A percentile compares a stretch with the other conserved stretches of the same genome.
These are phyloP conservation scores for Donacobius atricapilla DNA, from an alignment of 2,113 vertebrate genomes.

Conservation along the genomic window DNA sequence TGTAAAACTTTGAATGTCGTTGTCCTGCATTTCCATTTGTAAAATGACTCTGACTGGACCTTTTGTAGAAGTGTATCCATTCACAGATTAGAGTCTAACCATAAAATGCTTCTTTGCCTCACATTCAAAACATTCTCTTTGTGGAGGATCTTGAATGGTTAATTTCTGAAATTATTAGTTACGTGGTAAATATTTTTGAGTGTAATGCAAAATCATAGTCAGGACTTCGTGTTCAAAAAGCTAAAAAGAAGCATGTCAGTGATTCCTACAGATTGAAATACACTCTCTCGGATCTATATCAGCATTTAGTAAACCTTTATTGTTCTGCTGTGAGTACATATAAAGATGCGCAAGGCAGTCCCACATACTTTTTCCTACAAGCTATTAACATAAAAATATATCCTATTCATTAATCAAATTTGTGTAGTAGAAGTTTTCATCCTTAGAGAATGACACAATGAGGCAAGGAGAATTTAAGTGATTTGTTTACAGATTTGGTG, in stretches of 20 bases:
- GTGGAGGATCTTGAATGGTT: neutral
- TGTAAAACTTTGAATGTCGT: neutral
- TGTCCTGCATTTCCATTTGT: neutral
- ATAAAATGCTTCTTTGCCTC: neutral
- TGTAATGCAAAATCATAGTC: neutral
- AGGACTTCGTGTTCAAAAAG: neutral
- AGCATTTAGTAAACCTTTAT: neutral
- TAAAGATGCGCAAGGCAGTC: neutral
- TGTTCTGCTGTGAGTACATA: neutral
- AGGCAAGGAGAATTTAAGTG: neutral
- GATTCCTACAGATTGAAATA: neutral
- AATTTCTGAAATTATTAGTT: neutral
- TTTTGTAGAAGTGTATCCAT: neutral
- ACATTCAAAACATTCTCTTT: neutral
- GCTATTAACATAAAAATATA: neutral
- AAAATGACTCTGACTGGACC: neutral
- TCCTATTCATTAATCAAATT: neutral
- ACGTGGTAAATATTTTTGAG: neutral
- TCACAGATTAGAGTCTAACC: neutral
- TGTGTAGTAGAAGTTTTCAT: neutral
- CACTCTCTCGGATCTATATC: neutral
- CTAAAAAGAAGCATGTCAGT: neutral
- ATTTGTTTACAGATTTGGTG: neutral
- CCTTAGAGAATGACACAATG: neutral
- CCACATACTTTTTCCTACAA: neutral